phyloP scores from a whole-genome alignment of 2,113 vertebrate species.

The Dermatemys mawii region DNA sequence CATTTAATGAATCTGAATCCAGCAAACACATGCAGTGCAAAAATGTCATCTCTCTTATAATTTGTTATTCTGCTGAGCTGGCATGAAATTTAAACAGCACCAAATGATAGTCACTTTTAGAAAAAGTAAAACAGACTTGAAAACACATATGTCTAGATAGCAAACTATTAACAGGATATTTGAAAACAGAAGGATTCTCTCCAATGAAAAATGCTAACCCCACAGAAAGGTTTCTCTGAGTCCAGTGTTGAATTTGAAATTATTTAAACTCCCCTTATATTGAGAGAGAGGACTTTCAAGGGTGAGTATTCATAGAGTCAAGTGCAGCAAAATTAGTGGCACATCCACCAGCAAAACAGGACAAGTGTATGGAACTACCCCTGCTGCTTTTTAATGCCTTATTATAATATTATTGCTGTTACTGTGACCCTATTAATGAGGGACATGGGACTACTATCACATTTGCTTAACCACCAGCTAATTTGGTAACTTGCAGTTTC shows the following conservation, averaged over 20 bases:
- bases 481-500: not conserved
- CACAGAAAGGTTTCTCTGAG: not conserved
- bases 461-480: not conserved
- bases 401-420: not conserved
- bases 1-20: not conserved
- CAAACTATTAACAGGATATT: not conserved
- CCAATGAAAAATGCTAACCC: not conserved
- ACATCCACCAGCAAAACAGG: not conserved
- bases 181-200: not conserved
- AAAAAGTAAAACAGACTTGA: not conserved
- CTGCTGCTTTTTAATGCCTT: conserved; percentile 1
- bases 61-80: not conserved
- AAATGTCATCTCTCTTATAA: not conserved
- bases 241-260: not conserved
- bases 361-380: not conserved
- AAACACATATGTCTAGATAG: not conserved
- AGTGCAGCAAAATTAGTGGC: not conserved
- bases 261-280: not conserved
- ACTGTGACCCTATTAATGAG: not conserved
- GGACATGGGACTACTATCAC: not conserved
- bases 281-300: not conserved
- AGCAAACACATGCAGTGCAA: fast-evolving
- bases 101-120: not conserved
- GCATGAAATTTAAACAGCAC: not conserved
- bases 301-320: not conserved